A percentile compares a stretch with the other conserved stretches of the same genome.
Conservation (phyloP, 2,797 vertebrate genomes). For the Enteromius anoplus region DNA sequence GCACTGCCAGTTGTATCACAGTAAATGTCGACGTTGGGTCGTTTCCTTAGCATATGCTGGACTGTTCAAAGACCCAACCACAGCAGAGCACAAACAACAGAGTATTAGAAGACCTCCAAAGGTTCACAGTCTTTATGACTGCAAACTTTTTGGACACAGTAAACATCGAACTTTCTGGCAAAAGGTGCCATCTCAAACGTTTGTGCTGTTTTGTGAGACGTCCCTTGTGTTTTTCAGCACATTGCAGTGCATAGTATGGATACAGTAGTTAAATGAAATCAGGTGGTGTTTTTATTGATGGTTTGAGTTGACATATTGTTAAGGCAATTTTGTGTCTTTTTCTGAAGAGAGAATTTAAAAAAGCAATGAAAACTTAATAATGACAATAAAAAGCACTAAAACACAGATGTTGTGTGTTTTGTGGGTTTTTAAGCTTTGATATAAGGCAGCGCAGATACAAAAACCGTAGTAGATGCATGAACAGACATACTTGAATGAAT, state of each 20-base stretch:
- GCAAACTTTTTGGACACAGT: neutral
- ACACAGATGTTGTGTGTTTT: conserved; percentile 63
- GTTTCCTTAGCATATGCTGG: conserved; percentile 46
- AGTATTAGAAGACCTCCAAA: conserved; percentile 8
- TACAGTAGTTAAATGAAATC: conserved; percentile 64
- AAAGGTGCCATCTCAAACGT: conserved; percentile 32
- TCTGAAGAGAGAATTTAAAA: conserved; percentile 69
- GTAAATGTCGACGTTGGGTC: conserved; percentile 39
- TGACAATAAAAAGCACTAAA: conserved; percentile 53
- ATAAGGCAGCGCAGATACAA: conserved; percentile 27
- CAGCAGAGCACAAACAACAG: conserved; percentile 40
- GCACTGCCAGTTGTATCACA: conserved; percentile 57
- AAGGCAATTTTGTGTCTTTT: conserved; percentile 74
- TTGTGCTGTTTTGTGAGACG: conserved; percentile 68
- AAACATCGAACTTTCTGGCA: neutral
- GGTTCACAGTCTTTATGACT: neutral
- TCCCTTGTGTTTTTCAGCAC: conserved; percentile 70
- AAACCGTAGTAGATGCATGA: neutral
- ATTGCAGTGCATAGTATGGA: conserved; percentile 71
- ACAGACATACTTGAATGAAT: neutral
- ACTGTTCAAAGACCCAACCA: conserved; percentile 43
- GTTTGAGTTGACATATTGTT: conserved; percentile 75
- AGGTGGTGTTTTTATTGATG: conserved; percentile 70
- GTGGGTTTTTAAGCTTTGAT: conserved; percentile 65
- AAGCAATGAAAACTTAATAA: conserved; percentile 71